These are phyloP conservation scores for Pristionchus fissidentatus DNA, from an alignment of 2,888 invertebrate species.

Conservation along the genomic window DNA sequence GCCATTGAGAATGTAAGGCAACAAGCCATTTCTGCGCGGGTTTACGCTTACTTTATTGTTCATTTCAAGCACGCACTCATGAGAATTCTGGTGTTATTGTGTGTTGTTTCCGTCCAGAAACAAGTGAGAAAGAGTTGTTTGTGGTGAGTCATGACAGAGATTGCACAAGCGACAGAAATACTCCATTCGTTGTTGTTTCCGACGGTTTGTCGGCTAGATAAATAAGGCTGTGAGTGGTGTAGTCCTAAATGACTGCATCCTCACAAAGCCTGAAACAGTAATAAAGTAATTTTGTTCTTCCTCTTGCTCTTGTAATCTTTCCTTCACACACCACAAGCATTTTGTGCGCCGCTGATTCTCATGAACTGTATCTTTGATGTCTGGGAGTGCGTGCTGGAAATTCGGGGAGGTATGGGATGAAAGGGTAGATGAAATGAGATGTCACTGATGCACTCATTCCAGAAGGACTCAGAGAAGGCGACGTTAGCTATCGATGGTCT, in stretches of 20 bases:
- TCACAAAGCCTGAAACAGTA: slow-evolving; percentile 6
- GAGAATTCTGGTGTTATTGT: background rate
- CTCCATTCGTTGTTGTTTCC: slow-evolving; percentile 14
- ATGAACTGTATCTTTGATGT: slow-evolving; percentile 42
- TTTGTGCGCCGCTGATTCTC: slow-evolving; percentile 11
- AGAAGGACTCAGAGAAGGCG: slow-evolving; percentile 57
- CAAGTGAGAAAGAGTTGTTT: slow-evolving; percentile 10
- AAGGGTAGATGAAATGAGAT: background rate
- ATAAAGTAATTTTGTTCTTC: slow-evolving; percentile 33
- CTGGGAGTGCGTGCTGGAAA: slow-evolving; percentile 41
- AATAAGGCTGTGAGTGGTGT: slow-evolving; percentile 9
- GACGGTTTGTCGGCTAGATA: background rate
- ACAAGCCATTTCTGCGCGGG: slow-evolving; percentile 19
- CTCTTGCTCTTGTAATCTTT: background rate
- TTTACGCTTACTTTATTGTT: background rate
- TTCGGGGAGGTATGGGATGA: background rate
- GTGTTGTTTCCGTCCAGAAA: slow-evolving; percentile 11
- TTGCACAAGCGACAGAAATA: slow-evolving; percentile 15
- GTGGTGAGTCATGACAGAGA: slow-evolving; percentile 31
- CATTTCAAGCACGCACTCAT: slow-evolving; percentile 38
- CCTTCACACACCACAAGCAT: slow-evolving; percentile 37
- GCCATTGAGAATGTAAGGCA: slow-evolving; percentile 73
- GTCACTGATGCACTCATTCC: slow-evolving; percentile 48
- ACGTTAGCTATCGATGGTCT: slow-evolving; percentile 58
- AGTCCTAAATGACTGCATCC: slow-evolving; percentile 29